Base-by-base conservation (phyloP, 2,888 invertebrate species). In the Tridacna gigas region DNA sequence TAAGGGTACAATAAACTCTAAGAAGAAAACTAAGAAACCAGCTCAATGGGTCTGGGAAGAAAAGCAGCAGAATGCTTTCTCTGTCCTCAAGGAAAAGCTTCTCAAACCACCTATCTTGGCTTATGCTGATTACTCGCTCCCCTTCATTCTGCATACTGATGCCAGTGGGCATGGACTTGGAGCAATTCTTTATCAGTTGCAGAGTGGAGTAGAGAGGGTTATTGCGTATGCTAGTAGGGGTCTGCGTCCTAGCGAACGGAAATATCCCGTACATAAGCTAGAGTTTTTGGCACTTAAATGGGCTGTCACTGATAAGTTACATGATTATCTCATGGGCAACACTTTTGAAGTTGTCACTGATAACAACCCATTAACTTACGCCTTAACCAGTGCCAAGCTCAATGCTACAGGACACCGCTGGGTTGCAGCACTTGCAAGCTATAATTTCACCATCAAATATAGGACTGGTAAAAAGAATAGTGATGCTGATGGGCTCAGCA, bases 361-460 rank as follows among this genome's bases (percentile, higher is more conserved):
- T 25, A 63, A 63, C 25, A 63, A 63, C 22, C 67, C 9, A 15
- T n/a, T 67, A 9, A 26, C 18, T n/a, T 11, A 67, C 37, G 67
- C 9, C 18, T n/a, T 67, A 45, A 67, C 45, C 22, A 45, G n/a
- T 20, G 45, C 67, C 9, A 67, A 67, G 20, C 47, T 67, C 11
- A 7, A 67, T 37, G 67, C 67, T 13, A 37, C 20, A 15, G n/a
- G 37, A 20, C 69, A 69, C n/a, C 28, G 67, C 37, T 69, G 69
- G 37, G 18, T 37, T 69, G 69, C 69, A 18, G 69, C 28, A 22
- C 7, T 66, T 4, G 66, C 25, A 18, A 66, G 12, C 25, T 66
- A 66, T 26, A 26, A 66, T 25, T 66, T 66, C 2, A 66, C 66
- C 18, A 66, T 66, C 15, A n/a, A 66, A 25, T 66, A 66, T 26